Base-by-base conservation (phyloP, 2,888 invertebrate genomes). In the Diabrotica balteata region DNA sequence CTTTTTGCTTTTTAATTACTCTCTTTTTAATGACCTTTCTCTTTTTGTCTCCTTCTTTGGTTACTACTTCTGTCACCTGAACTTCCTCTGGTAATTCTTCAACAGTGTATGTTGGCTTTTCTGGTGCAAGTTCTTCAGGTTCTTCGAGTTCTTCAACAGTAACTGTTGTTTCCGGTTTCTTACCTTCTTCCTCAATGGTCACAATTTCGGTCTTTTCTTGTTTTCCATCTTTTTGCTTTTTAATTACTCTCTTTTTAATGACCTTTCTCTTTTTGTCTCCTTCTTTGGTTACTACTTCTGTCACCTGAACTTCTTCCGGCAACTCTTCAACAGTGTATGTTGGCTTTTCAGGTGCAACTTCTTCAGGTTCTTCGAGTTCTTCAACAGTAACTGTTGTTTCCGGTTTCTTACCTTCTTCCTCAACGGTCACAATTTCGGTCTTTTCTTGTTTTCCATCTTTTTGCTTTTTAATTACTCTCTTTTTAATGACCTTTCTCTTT, bases 361-460 rank as follows among this genome's bases (percentile, higher is more conserved):
- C 76, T 70, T 78, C 75, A 8, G 72, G 45, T 72, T 71, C 72
- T 42, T 69, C 68, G 32, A 72, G 61, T 70, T 77, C 77, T 73
- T 75, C 71, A 8, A 74, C 79, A 32, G 76, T 78, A 10, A 78
- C 77, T 66, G 81, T 80, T 0, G 79, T 81, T 57, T 81, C 76
- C 2, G 84, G 82, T 63, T 72, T 67, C 53, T 80, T 77, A 49
- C 85, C 84, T 69, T 84, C 84, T 72, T 84, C 84, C 73, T 85
- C 84, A 52, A 82, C 79, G 0, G 80, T 83, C 7, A 80, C 79
- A 77, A 86, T 85, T 84, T 87, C 82, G 49, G 83, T 80, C 0
- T 78, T 74, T 75, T 82, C 78, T 51, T 83, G 68, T 58, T 79
- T 79, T 7, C 75, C 77, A 4, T 79, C 83, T 42, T 79, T 79